Conservation (phyloP, 1,140 invertebrate species). For the Ips nitidus region DNA sequence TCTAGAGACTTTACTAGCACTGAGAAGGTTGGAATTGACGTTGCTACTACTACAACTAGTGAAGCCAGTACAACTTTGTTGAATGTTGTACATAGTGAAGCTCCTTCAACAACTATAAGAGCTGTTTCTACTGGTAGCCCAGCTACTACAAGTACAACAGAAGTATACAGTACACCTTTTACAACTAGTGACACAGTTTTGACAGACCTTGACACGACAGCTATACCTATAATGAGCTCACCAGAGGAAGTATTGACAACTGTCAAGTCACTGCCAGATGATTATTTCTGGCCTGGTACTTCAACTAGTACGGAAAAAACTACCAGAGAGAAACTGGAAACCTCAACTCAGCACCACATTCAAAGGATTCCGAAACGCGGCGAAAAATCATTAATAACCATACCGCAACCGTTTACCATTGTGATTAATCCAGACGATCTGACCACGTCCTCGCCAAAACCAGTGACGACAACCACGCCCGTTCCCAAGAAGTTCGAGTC, state of each 20-base stretch:
- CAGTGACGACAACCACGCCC: background rate
- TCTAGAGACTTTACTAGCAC: background rate
- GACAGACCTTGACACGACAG: background rate
- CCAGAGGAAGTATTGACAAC: background rate
- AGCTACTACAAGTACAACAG: background rate
- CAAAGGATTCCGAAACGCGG: conserved; percentile 29
- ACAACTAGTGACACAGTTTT: background rate
- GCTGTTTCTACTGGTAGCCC: background rate
- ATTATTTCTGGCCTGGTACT: too few relatives aligned
- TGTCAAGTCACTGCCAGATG: background rate
- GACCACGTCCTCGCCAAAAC: conserved; percentile 7
- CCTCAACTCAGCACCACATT: background rate
- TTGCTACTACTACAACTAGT: background rate
- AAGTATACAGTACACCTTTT: background rate
- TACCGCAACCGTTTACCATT: conserved; percentile 25
- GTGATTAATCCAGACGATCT: conserved; percentile 28
- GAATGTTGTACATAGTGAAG: background rate
- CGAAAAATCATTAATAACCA: conserved; percentile 2
- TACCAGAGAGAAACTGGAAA: background rate
- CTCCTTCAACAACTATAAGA: background rate
- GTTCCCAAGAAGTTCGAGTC: conserved; percentile 1
- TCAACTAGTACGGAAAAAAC: background rate
- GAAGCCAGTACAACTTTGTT: background rate
- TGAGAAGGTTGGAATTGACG: background rate
- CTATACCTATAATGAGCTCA: background rate